phyloP scores from a whole-genome alignment of 2,113 vertebrate genomes.

The Hippocampus abdominalis region DNA sequence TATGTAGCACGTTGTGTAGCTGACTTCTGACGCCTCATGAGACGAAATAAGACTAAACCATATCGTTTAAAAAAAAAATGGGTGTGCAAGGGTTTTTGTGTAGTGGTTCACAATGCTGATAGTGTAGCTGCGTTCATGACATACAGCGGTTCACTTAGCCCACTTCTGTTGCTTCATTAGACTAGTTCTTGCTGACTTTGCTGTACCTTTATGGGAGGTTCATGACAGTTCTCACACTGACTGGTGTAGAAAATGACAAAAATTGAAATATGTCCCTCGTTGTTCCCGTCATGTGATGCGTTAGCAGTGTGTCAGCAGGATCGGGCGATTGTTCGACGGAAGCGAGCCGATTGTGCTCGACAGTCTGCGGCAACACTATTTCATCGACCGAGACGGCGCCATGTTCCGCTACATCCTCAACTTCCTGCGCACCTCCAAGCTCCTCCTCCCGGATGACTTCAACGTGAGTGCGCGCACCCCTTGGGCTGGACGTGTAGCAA shows the following conservation, averaged over 20 bases:
- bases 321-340: constrained; percentile 93
- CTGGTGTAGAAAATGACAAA: background rate
- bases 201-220: background rate
- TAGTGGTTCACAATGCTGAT: too few relatives aligned
- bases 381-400: constrained; percentile 94
- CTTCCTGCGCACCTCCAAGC: constrained; percentile 92
- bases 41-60: too few relatives aligned
- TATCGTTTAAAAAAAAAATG: too few relatives aligned
- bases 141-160: background rate
- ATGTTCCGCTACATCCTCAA: constrained; percentile 97
- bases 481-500: background rate
- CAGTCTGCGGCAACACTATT: constrained; percentile 96
- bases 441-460: constrained; percentile 94
- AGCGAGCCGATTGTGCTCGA: constrained; percentile 95
- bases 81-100: too few relatives aligned
- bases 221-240: background rate
- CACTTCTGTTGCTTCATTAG: background rate
- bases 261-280: too few relatives aligned
- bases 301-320: constrained; percentile 66
- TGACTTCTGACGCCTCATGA: too few relatives aligned
- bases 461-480: constrained; percentile 75
- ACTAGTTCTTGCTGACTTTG: background rate
- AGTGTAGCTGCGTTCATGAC: too few relatives aligned
- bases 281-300: background rate
- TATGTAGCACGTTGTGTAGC: too few relatives aligned